Conservation (phyloP, 2,797 vertebrate species). For the Heteromormyrus szaboi region DNA sequence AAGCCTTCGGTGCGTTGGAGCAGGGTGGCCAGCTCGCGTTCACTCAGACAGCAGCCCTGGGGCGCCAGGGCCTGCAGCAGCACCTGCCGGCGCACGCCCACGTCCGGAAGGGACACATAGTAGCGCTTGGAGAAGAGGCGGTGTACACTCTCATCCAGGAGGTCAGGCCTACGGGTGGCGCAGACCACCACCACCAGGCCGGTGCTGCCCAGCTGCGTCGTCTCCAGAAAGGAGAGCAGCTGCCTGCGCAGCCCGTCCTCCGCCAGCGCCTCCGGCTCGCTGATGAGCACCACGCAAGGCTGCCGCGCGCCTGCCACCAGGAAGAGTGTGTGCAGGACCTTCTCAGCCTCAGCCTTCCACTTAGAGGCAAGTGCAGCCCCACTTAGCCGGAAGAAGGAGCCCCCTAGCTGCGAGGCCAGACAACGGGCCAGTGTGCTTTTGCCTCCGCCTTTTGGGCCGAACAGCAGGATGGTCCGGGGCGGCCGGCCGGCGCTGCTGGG, state of each 20-base stretch:
- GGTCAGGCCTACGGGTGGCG: slow-evolving; percentile 77
- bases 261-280: slow-evolving; percentile 74
- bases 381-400: slow-evolving; percentile 76
- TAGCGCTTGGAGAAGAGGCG: slow-evolving; percentile 81
- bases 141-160: slow-evolving; percentile 79
- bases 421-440: slow-evolving; percentile 82
- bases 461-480: slow-evolving; percentile 79
- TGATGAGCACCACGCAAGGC: slow-evolving; percentile 79
- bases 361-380: slow-evolving; percentile 71
- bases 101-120: slow-evolving; percentile 78
- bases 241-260: slow-evolving; percentile 68
- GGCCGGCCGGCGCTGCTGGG: slow-evolving; percentile 63
- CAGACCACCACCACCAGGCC: slow-evolving; percentile 77
- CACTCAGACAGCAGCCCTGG: slow-evolving; percentile 76
- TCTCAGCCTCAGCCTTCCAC: slow-evolving; percentile 80
- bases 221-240: slow-evolving; percentile 78
- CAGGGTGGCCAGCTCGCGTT: slow-evolving; percentile 77
- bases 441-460: slow-evolving; percentile 78
- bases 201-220: slow-evolving; percentile 60
- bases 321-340: slow-evolving; percentile 77
- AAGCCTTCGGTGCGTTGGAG: slow-evolving; percentile 87
- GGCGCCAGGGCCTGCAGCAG: slow-evolving; percentile 76
- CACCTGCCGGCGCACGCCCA: slow-evolving; percentile 72
- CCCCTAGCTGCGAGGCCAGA: slow-evolving; percentile 83
- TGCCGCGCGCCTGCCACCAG: slow-evolving; percentile 75